Evolutionary conservation across 2,888 invertebrate species (phyloP).

Genomic region (Crepidodera aurea): DNA sequence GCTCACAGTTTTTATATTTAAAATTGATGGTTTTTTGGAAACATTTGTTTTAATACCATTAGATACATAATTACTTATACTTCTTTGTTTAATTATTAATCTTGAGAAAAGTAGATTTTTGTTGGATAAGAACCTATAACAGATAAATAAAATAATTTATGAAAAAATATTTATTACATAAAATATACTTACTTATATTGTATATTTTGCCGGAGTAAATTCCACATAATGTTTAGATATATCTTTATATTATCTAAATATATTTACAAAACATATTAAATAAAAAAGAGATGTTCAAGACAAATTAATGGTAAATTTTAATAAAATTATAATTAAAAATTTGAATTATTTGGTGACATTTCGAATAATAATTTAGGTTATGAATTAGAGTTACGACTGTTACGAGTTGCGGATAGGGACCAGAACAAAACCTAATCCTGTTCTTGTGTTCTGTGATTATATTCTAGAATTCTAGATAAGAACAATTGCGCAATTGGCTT

Average conservation of each 20-base stretch:
- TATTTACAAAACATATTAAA: background rate
- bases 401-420: no score
- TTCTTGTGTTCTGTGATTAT: no score
- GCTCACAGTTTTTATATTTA: slow-evolving; percentile 34
- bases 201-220: slow-evolving; percentile 24
- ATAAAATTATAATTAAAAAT: background rate
- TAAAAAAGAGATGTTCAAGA: background rate
- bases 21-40: background rate
- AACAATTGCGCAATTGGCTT: no score
- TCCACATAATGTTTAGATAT: slow-evolving; percentile 19
- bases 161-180: background rate
- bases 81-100: background rate
- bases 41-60: background rate
- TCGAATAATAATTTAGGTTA: no score
- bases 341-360: no score
- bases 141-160: background rate
- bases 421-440: no score
- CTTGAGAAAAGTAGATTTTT: slow-evolving; percentile 2
- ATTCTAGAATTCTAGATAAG: no score
- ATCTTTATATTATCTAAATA: background rate
- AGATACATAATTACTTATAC: background rate
- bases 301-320: background rate
- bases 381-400: no score
- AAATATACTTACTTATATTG: slow-evolving; percentile 23
- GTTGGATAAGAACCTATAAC: background rate